Evolutionary conservation across 2,888 invertebrate species (phyloP), one percentile per base, ranked within the genome.

Genomic region (Eupithecia abbreviata): DNA sequence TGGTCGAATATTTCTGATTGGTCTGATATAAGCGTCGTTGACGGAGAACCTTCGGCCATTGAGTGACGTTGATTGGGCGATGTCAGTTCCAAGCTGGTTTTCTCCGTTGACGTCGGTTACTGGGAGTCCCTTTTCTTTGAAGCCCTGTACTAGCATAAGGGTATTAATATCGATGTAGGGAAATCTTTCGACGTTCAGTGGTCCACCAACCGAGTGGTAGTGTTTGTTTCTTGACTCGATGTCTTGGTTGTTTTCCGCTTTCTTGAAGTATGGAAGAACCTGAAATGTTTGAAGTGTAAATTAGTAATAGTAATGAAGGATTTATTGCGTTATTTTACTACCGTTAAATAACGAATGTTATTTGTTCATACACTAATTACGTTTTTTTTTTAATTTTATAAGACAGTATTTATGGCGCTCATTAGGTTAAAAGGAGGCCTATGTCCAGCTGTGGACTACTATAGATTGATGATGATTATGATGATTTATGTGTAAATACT

Each of bases 231-330:
- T 90, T 10, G 94, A 88, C 83, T 95, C 96, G 2, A 92, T 85
- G 77, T 96, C 96, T 85, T 93, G 91, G 82, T 96, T 96, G 81
- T 96, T 93, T 90, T 97, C 97, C 0, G 96, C 94, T 89, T 96
- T 96, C 74, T 95, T 96, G 88, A 96, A 97, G 86, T 97, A 97
- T 0, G 97, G 97, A 18, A 97, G 90, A 0, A 96, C 91, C 95
- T 95, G 90, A 9, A 91, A 91, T 43, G 13, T 7, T 18, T n/a
- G 30, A 58, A 7, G 45, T 47, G 42, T 47, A 71, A 67, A 4
- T 3, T 18, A 10, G 58, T n/a, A 55, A 7, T 55, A n/a, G 7
- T 18, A 9, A 7, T n/a, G 6, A 18, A n/a, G 2, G n/a, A 7
- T 10, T 30, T 30, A 30, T 30, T 3, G 2, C 1, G 45, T 4